Percentiles rank a stretch among this genome's conserved stretches.
Evolutionary conservation across 2,888 invertebrate genomes (phyloP).

Genomic region (Tetrapedia diversipes): DNA sequence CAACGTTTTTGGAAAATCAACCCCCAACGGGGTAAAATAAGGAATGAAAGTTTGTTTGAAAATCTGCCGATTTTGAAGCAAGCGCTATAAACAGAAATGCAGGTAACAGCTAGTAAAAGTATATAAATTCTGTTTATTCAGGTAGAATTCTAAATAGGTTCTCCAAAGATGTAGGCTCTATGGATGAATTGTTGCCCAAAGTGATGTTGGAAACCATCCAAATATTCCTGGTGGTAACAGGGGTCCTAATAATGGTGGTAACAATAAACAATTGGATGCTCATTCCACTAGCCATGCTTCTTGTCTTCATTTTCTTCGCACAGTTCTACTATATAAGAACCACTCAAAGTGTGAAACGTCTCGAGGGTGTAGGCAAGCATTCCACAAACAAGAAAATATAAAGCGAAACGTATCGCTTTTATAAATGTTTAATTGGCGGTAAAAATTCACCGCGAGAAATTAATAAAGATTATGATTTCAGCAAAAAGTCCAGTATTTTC

Average conservation of each 20-base stretch:
- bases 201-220: slow-evolving; percentile 85
- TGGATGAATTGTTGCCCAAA: slow-evolving; percentile 85
- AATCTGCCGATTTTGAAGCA: too few relatives aligned
- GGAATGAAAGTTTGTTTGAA: too few relatives aligned
- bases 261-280: slow-evolving; percentile 88
- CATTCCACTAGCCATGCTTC: slow-evolving; percentile 86
- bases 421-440: neutral
- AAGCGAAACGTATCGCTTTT: neutral
- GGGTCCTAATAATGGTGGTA: slow-evolving; percentile 83
- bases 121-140: slow-evolving; percentile 43
- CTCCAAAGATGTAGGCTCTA: slow-evolving; percentile 89
- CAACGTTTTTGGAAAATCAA: too few relatives aligned
- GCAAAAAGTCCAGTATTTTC: slow-evolving; percentile 95
- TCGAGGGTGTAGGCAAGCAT: slow-evolving; percentile 84
- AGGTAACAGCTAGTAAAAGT: too few relatives aligned
- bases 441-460: neutral
- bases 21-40: too few relatives aligned
- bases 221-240: slow-evolving; percentile 82
- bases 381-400: neutral
- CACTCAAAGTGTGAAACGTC: slow-evolving; percentile 89
- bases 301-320: slow-evolving; percentile 85
- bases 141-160: slow-evolving; percentile 89
- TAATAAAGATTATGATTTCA: slow-evolving; percentile 48
- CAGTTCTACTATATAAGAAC: slow-evolving; percentile 87
- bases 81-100: too few relatives aligned